Evolutionary conservation across 1,140 invertebrate genomes (phyloP).

Genomic region (Polypedilum pembai): DNA sequence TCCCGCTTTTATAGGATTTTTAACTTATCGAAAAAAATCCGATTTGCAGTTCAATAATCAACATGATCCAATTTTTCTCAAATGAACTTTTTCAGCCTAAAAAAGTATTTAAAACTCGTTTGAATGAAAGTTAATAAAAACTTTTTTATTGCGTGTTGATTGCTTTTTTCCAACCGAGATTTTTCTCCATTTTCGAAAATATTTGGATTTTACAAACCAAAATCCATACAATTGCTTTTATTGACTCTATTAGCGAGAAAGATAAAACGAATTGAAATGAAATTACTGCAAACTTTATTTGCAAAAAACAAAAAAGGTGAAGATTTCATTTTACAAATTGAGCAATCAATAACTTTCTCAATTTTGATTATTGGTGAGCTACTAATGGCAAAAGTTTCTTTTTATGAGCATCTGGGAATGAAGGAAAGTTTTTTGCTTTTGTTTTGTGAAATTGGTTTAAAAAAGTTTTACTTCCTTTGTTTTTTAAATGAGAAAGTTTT

Average conservation of each 20-base stretch:
- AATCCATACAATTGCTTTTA: neutral
- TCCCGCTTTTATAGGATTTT: too few relatives aligned
- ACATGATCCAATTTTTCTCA: neutral
- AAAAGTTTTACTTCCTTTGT: neutral
- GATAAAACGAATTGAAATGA: neutral
- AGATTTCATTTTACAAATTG: neutral
- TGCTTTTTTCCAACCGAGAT: neutral
- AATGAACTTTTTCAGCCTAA: neutral
- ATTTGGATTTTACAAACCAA: neutral
- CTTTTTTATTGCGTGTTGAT: slow-evolving; percentile 11
- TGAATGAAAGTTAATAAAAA: neutral
- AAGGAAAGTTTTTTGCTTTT: neutral
- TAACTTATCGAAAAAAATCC: neutral
- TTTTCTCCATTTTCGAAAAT: neutral
- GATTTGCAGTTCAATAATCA: slow-evolving; percentile 8
- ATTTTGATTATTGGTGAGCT: neutral
- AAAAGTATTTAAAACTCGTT: neutral
- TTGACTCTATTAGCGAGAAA: neutral
- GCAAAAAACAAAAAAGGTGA: neutral
- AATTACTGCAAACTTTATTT: neutral
- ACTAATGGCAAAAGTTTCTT: neutral
- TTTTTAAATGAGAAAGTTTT: neutral
- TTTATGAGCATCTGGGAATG: neutral
- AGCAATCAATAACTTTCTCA: neutral
- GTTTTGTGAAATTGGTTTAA: neutral